These are phyloP conservation scores for Ataeniobius toweri DNA, from an alignment of 2,797 vertebrate species.

Conservation along the genomic window DNA sequence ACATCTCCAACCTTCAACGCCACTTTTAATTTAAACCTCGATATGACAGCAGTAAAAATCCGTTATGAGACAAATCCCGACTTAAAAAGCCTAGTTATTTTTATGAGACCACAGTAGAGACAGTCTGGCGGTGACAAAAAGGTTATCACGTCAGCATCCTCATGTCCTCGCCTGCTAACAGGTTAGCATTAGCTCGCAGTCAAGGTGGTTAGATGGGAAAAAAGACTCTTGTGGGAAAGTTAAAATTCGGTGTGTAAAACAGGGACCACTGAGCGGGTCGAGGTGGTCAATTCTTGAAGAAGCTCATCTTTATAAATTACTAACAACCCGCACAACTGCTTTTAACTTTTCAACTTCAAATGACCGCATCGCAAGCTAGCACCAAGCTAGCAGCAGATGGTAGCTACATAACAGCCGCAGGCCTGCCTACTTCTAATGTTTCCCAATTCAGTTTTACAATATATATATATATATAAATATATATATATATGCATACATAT, in stretches of 20 bases:
- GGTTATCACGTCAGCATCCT: constrained; percentile 43
- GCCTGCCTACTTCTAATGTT: constrained; percentile 50
- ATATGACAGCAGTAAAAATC: neutral
- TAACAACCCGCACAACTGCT: neutral
- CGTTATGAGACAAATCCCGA: neutral
- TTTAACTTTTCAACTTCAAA: constrained; percentile 22
- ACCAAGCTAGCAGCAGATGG: constrained; percentile 47
- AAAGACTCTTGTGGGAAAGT: neutral
- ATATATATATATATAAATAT: neutral
- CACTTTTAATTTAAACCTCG: neutral
- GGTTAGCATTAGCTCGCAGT: constrained; percentile 56
- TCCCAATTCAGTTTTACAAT: constrained; percentile 13
- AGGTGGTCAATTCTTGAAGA: fast-evolving
- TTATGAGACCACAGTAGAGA: fast-evolving
- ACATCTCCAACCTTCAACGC: constrained; percentile 23
- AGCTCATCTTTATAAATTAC: neutral
- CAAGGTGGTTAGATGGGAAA: constrained; percentile 45
- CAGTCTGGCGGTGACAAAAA: neutral
- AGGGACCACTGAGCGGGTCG: neutral
- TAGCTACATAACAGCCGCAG: constrained; percentile 10
- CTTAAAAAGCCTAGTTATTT: fast-evolving
- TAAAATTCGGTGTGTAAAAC: neutral
- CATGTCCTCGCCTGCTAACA: constrained; percentile 52
- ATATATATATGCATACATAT: too few relatives aligned
- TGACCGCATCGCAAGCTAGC: constrained; percentile 60